Evolutionary conservation across 2,888 invertebrate species (phyloP), one percentile per base, ranked within the genome.

Genomic region (Andrena fulva): DNA sequence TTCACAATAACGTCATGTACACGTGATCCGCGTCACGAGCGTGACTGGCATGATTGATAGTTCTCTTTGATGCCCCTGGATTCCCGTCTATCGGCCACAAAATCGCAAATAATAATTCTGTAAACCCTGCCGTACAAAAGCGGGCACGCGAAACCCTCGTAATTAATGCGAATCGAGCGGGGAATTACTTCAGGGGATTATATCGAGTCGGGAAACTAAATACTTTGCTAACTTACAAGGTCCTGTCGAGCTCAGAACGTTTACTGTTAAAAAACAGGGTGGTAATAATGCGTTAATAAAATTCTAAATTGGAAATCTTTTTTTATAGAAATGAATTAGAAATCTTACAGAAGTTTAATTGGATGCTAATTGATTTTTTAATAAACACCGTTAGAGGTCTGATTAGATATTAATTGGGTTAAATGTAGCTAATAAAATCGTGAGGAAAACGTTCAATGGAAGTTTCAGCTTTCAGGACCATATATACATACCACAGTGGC

Each of bases 1-100:
- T 87, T 87, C 80, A 82, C 85, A 77, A 85, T 77, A 84, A 78
- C 85, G 85, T 87, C 87, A 87, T 81, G 80, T 70, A 80, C 79
- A 72, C 84, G 75, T 74, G 82, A 81, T 77, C 56, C 69, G 75
- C 80, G 81, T 72, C 74, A 72, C 20, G 59, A 67, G 82, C 87
- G 87, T 82, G 87, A 87, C 71, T 29, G 50, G 80, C 82, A 80
- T 84, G 60, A 85, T 72, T 73, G 78, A 79, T 54, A 66, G 68
- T 68, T 27, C 50, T 62, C 63, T 8, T 33, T 68, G 72, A 54
- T 67, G 35, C 70, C 63, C 56, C 70, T 42, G 59, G 50, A 73
- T 52, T 35, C 35, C 50, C 8, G n/a, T 60, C 69, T 59, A 76
- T 52, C 62, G 52, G 20, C 1, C 31, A 75, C 70, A 35, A 29